Evolutionary conservation across 2,113 vertebrate genomes (phyloP).

Genomic region (Bubalus kerabau): DNA sequence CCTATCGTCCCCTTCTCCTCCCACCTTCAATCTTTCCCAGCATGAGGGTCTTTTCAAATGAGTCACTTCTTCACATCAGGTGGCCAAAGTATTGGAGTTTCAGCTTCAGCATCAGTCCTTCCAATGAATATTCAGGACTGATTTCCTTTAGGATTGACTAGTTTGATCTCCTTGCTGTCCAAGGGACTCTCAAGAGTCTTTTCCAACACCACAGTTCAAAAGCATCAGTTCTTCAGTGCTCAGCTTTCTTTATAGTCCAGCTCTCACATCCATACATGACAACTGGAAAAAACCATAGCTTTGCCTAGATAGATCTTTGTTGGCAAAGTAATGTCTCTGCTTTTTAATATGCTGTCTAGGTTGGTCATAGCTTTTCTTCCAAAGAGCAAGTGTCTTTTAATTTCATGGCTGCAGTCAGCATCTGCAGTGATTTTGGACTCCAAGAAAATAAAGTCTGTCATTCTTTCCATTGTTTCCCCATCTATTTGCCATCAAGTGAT

Average conservation of each 20-base stretch:
- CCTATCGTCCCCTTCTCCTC: background rate
- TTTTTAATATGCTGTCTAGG: background rate
- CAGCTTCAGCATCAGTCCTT: background rate
- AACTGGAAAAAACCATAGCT: background rate
- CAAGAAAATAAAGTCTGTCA: background rate
- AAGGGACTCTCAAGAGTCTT: background rate
- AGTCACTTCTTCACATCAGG: background rate
- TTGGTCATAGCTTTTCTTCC: background rate
- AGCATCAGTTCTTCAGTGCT: background rate
- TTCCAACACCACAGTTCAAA: background rate
- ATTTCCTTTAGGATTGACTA: background rate
- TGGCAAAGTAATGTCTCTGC: background rate
- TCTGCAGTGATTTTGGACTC: background rate
- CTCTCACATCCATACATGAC: background rate
- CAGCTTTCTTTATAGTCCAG: background rate
- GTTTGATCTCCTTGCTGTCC: background rate
- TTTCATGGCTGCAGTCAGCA: background rate
- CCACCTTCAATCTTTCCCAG: background rate
- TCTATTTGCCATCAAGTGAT: background rate
- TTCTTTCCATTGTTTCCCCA: background rate
- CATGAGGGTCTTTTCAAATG: background rate
- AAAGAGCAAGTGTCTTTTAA: background rate
- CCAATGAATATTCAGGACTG: background rate
- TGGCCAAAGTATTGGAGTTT: background rate
- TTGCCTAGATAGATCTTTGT: background rate